phyloP scores from a whole-genome alignment of 1,140 invertebrate genomes.

The Drosophila equinoxialis region DNA sequence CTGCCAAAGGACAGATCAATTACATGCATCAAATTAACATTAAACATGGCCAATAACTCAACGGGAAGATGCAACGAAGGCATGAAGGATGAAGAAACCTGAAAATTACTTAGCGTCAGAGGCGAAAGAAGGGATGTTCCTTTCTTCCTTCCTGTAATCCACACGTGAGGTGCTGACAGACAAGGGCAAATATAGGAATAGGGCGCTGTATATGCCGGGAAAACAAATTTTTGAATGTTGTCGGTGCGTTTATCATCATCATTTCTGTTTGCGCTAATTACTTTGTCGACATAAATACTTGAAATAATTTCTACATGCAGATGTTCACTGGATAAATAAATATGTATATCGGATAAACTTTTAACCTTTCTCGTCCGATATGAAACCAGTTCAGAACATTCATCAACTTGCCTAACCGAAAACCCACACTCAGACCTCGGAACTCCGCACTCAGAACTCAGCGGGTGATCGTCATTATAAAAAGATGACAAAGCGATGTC shows the following conservation, averaged over 20 bases:
- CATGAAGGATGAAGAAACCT: constrained; percentile 5
- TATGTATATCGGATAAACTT: constrained; percentile 2
- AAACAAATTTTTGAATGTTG: constrained; percentile 30
- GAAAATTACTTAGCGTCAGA: constrained; percentile 23
- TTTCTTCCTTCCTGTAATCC: constrained; percentile 12
- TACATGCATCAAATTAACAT: constrained; percentile 60
- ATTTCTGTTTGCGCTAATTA: constrained; percentile 55
- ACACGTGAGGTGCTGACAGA: constrained; percentile 52
- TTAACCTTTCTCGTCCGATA: constrained; percentile 30
- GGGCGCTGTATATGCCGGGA: constrained; percentile 10
- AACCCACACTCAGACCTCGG: background rate
- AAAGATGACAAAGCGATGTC: constrained; percentile 77
- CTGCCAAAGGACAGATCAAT: constrained; percentile 35
- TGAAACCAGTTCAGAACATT: constrained; percentile 64
- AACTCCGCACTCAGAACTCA: constrained; percentile 44
- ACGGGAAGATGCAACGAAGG: background rate
- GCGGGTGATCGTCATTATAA: constrained; percentile 65
- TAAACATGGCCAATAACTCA: constrained; percentile 54
- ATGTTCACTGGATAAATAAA: constrained; percentile 9
- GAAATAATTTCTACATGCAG: constrained; percentile 38
- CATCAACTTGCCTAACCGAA: constrained; percentile 29
- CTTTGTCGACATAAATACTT: constrained; percentile 41
- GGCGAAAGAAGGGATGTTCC: constrained; percentile 21
- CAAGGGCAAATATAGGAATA: constrained; percentile 24
- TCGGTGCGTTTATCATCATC: constrained; percentile 34